Evolutionary conservation across 2,888 invertebrate species (phyloP).

Genomic region (Creontiades dilutus): DNA sequence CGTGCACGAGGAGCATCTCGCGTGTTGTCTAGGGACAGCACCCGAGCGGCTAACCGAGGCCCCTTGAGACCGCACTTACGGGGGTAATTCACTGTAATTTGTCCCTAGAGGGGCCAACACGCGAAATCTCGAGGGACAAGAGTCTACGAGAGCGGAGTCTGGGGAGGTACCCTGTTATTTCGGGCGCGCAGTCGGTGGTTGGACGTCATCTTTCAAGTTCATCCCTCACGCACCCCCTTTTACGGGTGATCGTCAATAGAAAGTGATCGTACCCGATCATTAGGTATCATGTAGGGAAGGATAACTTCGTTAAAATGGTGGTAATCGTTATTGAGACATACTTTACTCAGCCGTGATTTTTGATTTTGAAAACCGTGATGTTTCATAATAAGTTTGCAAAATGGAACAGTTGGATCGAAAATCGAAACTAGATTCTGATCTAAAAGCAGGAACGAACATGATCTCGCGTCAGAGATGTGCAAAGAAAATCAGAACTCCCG

Average conservation of each 20-base stretch:
- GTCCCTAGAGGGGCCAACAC: constrained; percentile 63
- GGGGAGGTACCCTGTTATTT: constrained; percentile 68
- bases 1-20: constrained; percentile 55
- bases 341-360: not conserved
- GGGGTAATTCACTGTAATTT: constrained; percentile 72
- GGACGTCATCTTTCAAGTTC: constrained; percentile 51
- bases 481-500: no score
- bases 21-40: constrained; percentile 63
- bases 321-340: not conserved
- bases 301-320: not conserved
- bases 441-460: no score
- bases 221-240: constrained; percentile 61
- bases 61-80: constrained; percentile 66
- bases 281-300: constrained; percentile 12
- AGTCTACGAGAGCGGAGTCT: constrained; percentile 12
- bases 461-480: no score
- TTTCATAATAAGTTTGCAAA: no score
- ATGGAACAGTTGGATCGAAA: no score
- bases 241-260: constrained; percentile 26
- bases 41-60: constrained; percentile 63
- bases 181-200: constrained; percentile 64
- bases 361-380: no score
- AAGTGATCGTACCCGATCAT: constrained; percentile 51
- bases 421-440: no score
- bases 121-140: constrained; percentile 67